A percentile compares a stretch with the other conserved stretches of the same genome.
phyloP scores from a whole-genome alignment of 2,113 vertebrate species.

The Paraplagusia blochii region DNA sequence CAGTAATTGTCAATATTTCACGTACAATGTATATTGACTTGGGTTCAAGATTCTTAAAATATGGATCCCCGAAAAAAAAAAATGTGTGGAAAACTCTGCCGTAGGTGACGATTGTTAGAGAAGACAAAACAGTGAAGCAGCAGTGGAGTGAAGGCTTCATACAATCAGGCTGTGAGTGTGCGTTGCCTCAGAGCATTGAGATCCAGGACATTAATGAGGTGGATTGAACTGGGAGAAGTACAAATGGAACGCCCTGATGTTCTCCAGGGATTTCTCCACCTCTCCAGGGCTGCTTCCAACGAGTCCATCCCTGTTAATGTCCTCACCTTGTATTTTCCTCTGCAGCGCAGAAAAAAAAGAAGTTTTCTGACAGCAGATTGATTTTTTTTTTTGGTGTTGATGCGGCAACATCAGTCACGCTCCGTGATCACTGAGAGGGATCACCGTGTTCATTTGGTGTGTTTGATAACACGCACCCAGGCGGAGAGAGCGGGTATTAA shows the following conservation, averaged over 20 bases:
- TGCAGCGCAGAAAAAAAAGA: constrained; percentile 15
- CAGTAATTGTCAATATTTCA: too few relatives aligned
- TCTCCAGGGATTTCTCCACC: constrained; percentile 19
- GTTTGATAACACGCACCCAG: not conserved
- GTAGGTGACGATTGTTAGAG: too few relatives aligned
- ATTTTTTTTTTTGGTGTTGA: constrained; percentile 39
- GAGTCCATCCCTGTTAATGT: constrained; percentile 5
- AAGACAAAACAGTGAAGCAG: too few relatives aligned
- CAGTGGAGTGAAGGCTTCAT: too few relatives aligned
- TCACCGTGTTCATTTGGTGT: not conserved
- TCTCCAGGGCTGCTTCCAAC: constrained; percentile 11
- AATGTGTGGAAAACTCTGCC: too few relatives aligned
- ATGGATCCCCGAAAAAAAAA: too few relatives aligned
- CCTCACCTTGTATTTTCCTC: constrained; percentile 31
- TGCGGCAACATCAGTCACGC: constrained; percentile 24
- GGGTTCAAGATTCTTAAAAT: too few relatives aligned
- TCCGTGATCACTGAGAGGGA: constrained; percentile 1
- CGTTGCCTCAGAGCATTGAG: too few relatives aligned
- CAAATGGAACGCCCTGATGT: not conserved
- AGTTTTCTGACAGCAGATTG: constrained; percentile 56
- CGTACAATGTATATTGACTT: too few relatives aligned
- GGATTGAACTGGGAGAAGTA: too few relatives aligned
- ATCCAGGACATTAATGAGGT: too few relatives aligned
- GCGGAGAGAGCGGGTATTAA: constrained; percentile 8
- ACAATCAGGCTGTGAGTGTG: too few relatives aligned